Evolutionary conservation across 35 echinoderm and acorn worm genomes (phyloP).

Genomic region (Patiria miniata): DNA sequence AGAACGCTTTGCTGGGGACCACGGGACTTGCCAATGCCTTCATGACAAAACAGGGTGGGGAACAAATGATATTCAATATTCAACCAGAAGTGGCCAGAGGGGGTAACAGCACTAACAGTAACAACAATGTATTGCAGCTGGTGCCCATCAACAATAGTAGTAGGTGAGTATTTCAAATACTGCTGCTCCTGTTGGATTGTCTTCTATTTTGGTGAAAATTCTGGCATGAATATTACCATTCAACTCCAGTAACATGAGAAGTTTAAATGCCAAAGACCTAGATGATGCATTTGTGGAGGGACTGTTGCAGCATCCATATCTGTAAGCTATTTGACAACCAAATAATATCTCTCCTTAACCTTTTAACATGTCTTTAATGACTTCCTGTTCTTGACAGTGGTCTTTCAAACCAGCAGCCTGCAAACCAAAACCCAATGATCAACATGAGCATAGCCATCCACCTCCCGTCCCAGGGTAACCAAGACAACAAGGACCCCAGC

Average conservation of each 20-base stretch:
- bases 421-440: neutral
- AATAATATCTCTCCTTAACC: no score
- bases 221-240: no score
- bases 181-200: no score
- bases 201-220: no score
- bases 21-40: neutral
- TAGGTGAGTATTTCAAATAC: neutral
- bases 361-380: no score
- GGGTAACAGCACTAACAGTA: constrained; percentile 13
- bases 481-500: neutral
- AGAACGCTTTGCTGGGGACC: neutral
- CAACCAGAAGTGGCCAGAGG: neutral
- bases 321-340: no score
- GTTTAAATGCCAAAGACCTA: no score
- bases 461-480: neutral
- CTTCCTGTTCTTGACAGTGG: neutral
- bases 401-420: neutral
- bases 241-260: no score
- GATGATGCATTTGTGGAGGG: no score
- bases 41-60: constrained; percentile 1
- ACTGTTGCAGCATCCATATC: no score
- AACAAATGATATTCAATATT: constrained; percentile 20
- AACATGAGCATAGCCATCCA: constrained; percentile 30
- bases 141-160: constrained; percentile 1
- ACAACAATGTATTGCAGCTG: constrained; percentile 4